These are phyloP conservation scores for Xestia c-nigrum DNA, from an alignment of 2,888 invertebrate species.

Conservation along the genomic window DNA sequence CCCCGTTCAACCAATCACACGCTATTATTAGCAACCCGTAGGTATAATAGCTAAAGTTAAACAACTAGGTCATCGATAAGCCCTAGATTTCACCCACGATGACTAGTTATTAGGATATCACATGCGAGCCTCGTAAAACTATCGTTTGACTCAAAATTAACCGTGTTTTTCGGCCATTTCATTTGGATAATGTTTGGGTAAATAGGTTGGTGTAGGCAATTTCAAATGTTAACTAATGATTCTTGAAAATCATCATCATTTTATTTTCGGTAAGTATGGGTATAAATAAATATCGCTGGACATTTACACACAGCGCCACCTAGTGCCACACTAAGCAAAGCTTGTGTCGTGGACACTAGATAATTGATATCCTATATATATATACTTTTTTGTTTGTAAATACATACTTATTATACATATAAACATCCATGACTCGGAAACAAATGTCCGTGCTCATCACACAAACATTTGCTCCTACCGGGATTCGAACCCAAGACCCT, in stretches of 20 bases:
- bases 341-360: too few species aligned
- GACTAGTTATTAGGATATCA: conserved; percentile 42
- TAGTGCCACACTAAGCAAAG: too few species aligned
- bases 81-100: conserved; percentile 23
- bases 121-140: conserved; percentile 37
- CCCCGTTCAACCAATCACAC: not conserved
- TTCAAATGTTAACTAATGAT: not conserved
- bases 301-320: too few species aligned
- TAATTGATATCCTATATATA: too few species aligned
- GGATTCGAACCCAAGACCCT: too few species aligned
- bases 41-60: not conserved
- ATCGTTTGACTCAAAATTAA: not conserved
- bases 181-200: conserved; percentile 15
- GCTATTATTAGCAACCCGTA: not conserved
- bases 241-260: not conserved
- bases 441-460: too few species aligned
- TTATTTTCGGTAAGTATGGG: not conserved
- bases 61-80: conserved; percentile 41
- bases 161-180: not conserved
- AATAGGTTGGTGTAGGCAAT: not conserved
- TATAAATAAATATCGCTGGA: too few species aligned
- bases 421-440: too few species aligned
- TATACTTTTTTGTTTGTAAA: too few species aligned
- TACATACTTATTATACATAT: too few species aligned
- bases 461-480: too few species aligned